Percentiles rank a stretch among this genome's conserved stretches.
phyloP scores from a whole-genome alignment of 2,888 invertebrate genomes.

The Tolmerus cingulatus region DNA sequence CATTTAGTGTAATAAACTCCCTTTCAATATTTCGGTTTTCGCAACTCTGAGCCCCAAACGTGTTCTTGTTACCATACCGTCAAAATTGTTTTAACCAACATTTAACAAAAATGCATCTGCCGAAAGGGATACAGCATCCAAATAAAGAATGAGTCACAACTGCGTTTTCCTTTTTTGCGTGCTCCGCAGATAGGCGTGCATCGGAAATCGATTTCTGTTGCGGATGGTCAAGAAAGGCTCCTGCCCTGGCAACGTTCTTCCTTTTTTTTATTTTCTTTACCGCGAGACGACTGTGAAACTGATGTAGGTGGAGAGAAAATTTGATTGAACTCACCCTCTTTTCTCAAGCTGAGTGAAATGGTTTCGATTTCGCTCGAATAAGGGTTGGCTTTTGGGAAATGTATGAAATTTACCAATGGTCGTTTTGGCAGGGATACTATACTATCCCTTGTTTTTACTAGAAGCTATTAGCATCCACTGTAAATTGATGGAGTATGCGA shows the following conservation, averaged over 20 bases:
- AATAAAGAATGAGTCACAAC: conserved; percentile 30
- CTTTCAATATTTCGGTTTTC: not conserved
- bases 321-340: conserved; percentile 23
- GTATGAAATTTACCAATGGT: not conserved
- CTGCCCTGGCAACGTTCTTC: not conserved
- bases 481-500: not conserved
- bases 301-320: conserved; percentile 12
- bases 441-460: not conserved
- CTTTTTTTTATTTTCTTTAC: not conserved
- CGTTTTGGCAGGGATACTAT: not conserved
- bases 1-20: not conserved
- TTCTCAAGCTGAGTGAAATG: not conserved
- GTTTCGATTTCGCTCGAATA: not conserved
- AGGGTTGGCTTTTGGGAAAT: not conserved
- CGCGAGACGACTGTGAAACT: not conserved
- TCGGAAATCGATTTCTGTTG: not conserved
- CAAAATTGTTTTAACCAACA: not conserved
- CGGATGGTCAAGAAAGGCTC: not conserved
- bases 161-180: conserved; percentile 39
- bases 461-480: not conserved
- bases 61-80: not conserved
- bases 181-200: not conserved
- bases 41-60: not conserved
- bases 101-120: not conserved
- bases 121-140: not conserved